Base-by-base conservation (phyloP, 2,797 vertebrate genomes). In the Telmatherina bonti region DNA sequence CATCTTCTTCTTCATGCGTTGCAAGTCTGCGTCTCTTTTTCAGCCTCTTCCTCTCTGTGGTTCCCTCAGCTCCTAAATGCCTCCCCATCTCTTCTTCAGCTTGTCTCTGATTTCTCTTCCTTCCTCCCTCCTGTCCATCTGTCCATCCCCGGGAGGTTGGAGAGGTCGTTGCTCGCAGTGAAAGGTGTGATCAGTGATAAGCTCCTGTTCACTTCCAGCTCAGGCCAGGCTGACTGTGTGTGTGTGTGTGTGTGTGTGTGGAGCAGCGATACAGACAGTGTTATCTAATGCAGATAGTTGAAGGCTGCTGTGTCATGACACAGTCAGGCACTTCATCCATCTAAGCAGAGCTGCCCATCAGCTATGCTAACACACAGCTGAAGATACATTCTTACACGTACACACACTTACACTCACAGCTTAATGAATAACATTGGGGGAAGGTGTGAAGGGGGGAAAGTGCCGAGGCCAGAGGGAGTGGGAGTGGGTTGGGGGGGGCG, bases 281-380 rank as follows among this genome's bases (percentile, higher is more conserved):
- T 85, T 91, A 91, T 91, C 91, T 81, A 51, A 67, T 60, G 33
- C 72, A 79, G 89, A 90, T 87, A 90, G 74, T 47, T 26, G 60
- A 53, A 15, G 81, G 63, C 84, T 81, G 81, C 77, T 67, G 71
- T 85, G 83, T 91, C 89, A 78, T 60, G 31, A 88, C 67, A 84
- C 89, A 89, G 89, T 88, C 85, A 69, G 74, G 47, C 82, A 83
- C 80, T 85, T 82, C 84, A 87, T 90, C 93, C 93, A 94, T 95
- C 95, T 93, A 91, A 85, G 49, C 68, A 83, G 91, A 88, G 87
- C 80, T 72, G 70, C 82, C 75, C 83, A 80, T 79, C 70, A 79
- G 74, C 70, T 57, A 45, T 47, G 62, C 72, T 58, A 78, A 72
- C 86, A 81, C 54, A 78, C 45, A 56, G 71, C 70, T 62, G 72